These are phyloP conservation scores for Eristalinus sepulchralis DNA, from an alignment of 2,888 invertebrate species.

Conservation along the genomic window DNA sequence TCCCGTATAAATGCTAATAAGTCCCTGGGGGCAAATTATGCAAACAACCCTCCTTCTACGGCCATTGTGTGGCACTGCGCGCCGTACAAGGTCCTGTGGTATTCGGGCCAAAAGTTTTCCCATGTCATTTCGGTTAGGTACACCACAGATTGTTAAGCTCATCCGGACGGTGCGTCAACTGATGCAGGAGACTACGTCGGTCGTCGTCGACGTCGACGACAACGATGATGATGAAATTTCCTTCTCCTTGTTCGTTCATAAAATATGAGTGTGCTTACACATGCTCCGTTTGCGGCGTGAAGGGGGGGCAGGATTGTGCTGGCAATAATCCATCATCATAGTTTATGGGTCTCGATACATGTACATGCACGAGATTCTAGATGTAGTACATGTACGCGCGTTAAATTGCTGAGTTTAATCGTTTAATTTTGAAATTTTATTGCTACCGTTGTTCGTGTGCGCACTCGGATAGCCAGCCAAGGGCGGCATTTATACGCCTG, in stretches of 20 bases:
- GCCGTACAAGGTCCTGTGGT: conserved; percentile 53
- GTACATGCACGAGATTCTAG: not conserved
- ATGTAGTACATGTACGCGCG: not conserved
- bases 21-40: conserved; percentile 61
- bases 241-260: conserved; percentile 36
- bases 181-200: not conserved
- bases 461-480: not conserved
- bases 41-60: conserved; percentile 63
- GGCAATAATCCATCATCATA: conserved; percentile 43
- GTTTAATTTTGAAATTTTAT: conserved; percentile 54
- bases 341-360: conserved; percentile 44
- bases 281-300: conserved; percentile 11
- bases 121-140: conserved; percentile 59
- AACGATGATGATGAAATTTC: conserved; percentile 35
- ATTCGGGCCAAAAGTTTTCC: conserved; percentile 63
- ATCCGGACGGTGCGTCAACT: conserved; percentile 11
- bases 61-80: conserved; percentile 9
- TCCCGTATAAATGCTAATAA: conserved; percentile 68
- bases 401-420: conserved; percentile 47
- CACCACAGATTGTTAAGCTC: conserved; percentile 63
- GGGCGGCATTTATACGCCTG: conserved; percentile 2
- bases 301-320: conserved; percentile 5
- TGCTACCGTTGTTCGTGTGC: conserved; percentile 34
- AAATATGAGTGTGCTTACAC: conserved; percentile 28
- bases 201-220: conserved; percentile 4